These are phyloP conservation scores for Ceratitis capitata DNA, from an alignment of 1,140 invertebrate species.

Conservation along the genomic window DNA sequence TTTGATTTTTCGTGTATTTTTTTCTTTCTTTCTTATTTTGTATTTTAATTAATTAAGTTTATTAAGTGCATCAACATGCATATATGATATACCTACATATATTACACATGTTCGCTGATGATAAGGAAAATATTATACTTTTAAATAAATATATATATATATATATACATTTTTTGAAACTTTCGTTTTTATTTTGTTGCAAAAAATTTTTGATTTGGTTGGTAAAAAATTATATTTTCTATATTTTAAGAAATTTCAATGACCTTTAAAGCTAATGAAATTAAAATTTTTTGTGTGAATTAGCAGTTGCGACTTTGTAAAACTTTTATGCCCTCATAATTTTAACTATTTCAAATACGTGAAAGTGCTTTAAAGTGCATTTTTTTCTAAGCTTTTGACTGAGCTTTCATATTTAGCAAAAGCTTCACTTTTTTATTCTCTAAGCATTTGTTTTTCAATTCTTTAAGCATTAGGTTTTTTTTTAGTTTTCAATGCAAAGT, in stretches of 20 bases:
- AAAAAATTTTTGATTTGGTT: constrained; percentile 45
- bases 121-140: constrained; percentile 33
- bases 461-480: no score
- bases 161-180: constrained; percentile 33
- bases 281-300: background rate
- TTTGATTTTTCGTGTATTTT: constrained; percentile 14
- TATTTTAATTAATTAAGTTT: constrained; percentile 42
- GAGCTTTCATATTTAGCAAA: background rate
- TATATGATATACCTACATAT: background rate
- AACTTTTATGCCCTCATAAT: no score
- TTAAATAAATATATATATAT: constrained; percentile 28
- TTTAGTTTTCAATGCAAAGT: no score
- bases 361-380: background rate
- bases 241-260: background rate
- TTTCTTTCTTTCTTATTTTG: no score
- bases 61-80: constrained; percentile 21
- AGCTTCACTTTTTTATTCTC: background rate
- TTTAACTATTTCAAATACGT: no score
- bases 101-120: constrained; percentile 25
- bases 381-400: background rate
- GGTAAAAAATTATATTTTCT: constrained; percentile 27
- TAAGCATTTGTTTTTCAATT: no score
- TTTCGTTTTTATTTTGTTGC: constrained; percentile 10
- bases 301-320: no score
- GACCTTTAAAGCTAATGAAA: background rate